Evolutionary conservation across 2,113 vertebrate genomes (phyloP).

Genomic region (Crotalus helleri): DNA sequence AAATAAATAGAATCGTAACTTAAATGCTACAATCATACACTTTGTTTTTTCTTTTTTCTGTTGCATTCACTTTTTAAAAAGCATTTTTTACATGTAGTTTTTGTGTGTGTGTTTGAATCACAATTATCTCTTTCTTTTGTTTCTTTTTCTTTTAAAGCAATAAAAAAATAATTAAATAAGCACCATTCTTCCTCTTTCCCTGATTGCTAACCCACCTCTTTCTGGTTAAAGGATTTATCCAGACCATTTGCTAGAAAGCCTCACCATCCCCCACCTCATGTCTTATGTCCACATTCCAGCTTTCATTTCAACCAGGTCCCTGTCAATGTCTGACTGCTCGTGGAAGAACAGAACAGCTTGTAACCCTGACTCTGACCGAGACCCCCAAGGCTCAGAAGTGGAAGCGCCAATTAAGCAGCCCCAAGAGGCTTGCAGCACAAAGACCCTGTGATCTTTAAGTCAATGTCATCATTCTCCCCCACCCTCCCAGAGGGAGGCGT

Average conservation of each 20-base stretch:
- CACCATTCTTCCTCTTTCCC: not conserved
- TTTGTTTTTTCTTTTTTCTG: not conserved
- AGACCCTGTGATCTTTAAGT: conserved; percentile 22
- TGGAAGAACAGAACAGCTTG: conserved; percentile 11
- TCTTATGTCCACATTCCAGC: not conserved
- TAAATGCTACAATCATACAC: not conserved
- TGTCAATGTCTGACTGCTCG: not conserved
- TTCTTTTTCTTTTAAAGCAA: not conserved
- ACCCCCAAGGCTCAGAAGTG: not conserved
- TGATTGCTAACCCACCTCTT: not conserved
- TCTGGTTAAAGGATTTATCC: not conserved
- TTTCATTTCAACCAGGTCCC: not conserved
- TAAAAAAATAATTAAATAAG: not conserved
- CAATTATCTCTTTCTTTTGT: not conserved
- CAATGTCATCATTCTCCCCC: conserved; percentile 8
- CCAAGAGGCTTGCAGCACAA: conserved; percentile 2
- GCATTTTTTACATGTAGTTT: not conserved
- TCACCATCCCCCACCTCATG: not conserved
- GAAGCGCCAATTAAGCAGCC: conserved; percentile 20
- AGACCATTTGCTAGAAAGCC: not conserved
- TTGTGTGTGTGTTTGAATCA: not conserved
- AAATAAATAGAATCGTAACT: not conserved
- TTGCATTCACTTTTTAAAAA: not conserved
- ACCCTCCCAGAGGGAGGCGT: not conserved
- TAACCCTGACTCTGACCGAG: not conserved